Base-by-base conservation (phyloP, 1,140 invertebrate species). In the Cataglyphis hispanica region DNA sequence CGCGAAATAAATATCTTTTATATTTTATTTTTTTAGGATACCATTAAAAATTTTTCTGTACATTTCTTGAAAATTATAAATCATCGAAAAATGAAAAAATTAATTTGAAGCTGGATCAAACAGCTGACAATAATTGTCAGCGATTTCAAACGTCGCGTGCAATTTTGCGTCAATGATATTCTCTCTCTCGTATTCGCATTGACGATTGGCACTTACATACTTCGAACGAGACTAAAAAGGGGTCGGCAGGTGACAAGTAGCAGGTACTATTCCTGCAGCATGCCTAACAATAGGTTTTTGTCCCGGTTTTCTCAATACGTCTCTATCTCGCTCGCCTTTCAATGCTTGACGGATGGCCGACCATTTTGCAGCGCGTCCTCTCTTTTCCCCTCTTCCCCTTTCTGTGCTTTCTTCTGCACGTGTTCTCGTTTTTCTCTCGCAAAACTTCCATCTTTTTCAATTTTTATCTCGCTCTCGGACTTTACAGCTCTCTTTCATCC, bases 261-360 rank as follows among this genome's bases (percentile, higher is more conserved):
- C 56, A 50, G 70, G 31, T 60, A 75, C 69, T 61, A 56, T 37
- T 85, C 89, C 75, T 37, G 46, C 34, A 66, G 16, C 74, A 56
- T 53, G 67, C 76, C 63, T 86, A 63, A 93, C 92, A 93, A 93
- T 93, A 80, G 90, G 89, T 92, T 93, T 93, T 93, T 92, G 92
- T 93, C 91, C 92, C 72, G 63, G 69, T 86, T 87, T 77, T 86
- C 91, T 92, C 92, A 91, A 93, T 93, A 92, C 91, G 87, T 93
- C 90, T 93, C 92, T 92, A 93, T 93, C 92, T 89, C 78, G 53
- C 37, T 86, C 80, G 77, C 90, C 87, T 90, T 50, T 93, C 91
- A 92, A 93, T 93, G 90, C 90, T 92, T 93, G 92, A 93, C 92
- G 89, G 87, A 93, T 93, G 91, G 89, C 90, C 86, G 46, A 86